Evolutionary conservation across 2,888 invertebrate genomes (phyloP), one percentile per base, ranked within the genome.

Genomic region (Melinaea marsaeus): DNA sequence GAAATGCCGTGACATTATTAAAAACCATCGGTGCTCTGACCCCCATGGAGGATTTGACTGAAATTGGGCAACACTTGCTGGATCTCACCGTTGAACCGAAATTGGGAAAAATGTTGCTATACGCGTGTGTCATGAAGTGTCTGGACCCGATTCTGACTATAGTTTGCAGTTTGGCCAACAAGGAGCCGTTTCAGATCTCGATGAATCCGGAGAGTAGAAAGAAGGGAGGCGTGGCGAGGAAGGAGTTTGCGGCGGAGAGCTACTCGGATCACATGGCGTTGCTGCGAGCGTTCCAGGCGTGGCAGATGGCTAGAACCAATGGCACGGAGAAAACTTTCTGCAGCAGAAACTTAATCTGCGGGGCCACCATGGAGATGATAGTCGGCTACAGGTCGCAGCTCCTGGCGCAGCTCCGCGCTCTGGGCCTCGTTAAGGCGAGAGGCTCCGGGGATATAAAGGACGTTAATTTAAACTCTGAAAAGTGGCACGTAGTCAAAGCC

Each of bases 61-160:
- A 95, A 73, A 90, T 99, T 61, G 99, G 98, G 0, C 94, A 94
- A 66, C 96, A 98, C 79, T 88, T 99, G 59, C 92, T 98, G n/a
- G 97, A 98, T 79, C 86, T 99, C 57, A 97, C 98, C 0, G 92
- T 99, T 1, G 98, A 98, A 74, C 98, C 99, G 0, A 94, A 96
- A 72, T 88, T 98, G 56, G 98, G 97, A 4, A 98, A 99, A 84
- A 96, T 97, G 94, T 85, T 99, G 65, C 75, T 99, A 0, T 97
- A 97, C 80, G 94, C 97, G 1, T 94, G 97, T 51, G 95, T 98
- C 3, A 93, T 98, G 71, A 96, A 97, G 81, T 99, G 99, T 81
- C 88, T 98, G 46, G 97, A 98, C 81, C 98, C 99, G 1, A 92
- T 99, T 42, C 86, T 98, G 62, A 98, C 98, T 2, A 95, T 99